Evolutionary conservation across 2,888 invertebrate species (phyloP).

Genomic region (Phaedon cochleariae): DNA sequence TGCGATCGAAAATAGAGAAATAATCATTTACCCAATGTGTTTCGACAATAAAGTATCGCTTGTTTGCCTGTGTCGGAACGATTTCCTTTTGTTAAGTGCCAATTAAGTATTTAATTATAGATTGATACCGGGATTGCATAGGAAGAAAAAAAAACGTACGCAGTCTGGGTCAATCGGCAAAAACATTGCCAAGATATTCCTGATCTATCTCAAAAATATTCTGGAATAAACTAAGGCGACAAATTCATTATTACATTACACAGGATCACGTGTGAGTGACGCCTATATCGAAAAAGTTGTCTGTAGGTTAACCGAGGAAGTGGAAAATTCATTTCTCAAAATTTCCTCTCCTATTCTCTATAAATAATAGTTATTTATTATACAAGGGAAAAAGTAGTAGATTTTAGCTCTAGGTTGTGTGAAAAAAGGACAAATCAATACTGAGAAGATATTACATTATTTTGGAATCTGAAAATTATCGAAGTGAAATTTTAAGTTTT

Average conservation of each 20-base stretch:
- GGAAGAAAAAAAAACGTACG: constrained; percentile 23
- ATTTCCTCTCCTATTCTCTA: no score
- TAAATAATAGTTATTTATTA: no score
- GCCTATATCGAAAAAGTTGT: no score
- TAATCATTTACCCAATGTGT: constrained; percentile 9
- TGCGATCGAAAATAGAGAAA: not conserved
- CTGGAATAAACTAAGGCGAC: constrained; percentile 28
- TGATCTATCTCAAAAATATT: constrained; percentile 48
- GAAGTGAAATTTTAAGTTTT: no score
- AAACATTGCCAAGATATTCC: constrained; percentile 52
- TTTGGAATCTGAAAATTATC: no score
- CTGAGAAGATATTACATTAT: no score
- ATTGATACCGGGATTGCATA: constrained; percentile 46
- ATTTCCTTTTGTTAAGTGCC: constrained; percentile 49
- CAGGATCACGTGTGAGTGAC: not conserved
- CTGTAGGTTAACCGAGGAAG: no score
- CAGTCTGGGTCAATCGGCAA: constrained; percentile 51
- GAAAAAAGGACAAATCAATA: no score
- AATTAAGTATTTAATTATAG: constrained; percentile 55
- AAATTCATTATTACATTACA: constrained; percentile 20
- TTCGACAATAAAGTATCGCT: constrained; percentile 3
- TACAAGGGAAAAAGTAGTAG: no score
- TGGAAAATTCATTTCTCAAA: no score
- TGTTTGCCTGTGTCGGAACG: constrained; percentile 14
- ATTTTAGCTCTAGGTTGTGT: no score